phyloP scores from a whole-genome alignment of 2,888 invertebrate genomes.

The Cataglyphis altisquamis region DNA sequence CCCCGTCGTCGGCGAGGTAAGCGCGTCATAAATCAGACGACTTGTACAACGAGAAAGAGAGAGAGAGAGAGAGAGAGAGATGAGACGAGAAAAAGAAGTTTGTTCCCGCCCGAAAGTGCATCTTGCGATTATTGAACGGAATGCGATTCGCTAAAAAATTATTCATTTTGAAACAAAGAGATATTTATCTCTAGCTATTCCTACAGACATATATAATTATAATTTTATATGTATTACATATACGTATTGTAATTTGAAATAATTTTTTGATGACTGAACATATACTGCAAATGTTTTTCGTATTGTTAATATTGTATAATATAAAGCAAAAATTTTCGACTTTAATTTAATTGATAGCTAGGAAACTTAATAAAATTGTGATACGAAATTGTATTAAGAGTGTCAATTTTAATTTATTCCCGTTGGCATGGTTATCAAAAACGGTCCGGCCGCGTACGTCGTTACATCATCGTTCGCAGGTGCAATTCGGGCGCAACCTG shows the following conservation, averaged over 20 bases:
- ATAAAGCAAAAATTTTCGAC: not conserved
- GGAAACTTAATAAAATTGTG: not conserved
- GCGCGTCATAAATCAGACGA: conserved; percentile 77
- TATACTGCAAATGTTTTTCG: not conserved
- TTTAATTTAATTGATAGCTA: not conserved
- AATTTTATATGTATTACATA: not conserved
- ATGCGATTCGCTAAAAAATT: conserved; percentile 6
- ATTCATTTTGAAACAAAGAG: not conserved
- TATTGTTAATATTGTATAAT: not conserved
- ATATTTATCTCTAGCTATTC: not conserved
- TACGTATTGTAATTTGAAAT: not conserved
- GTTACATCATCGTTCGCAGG: conserved; percentile 79
- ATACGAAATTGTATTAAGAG: not conserved
- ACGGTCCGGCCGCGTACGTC: not conserved
- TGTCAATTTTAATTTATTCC: not conserved
- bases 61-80: conserved; percentile 23
- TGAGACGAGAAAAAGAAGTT: conserved; percentile 23
- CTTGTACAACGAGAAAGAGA: conserved; percentile 50
- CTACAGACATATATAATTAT: conserved; percentile 1
- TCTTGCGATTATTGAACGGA: conserved; percentile 52
- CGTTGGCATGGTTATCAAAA: not conserved
- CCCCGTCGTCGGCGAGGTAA: conserved; percentile 60
- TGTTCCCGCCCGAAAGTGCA: conserved; percentile 51
- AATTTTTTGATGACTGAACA: not conserved
- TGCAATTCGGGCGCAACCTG: conserved; percentile 73